Evolutionary conservation across 2,113 vertebrate species (phyloP).

Genomic region (Poecilia latipinna): DNA sequence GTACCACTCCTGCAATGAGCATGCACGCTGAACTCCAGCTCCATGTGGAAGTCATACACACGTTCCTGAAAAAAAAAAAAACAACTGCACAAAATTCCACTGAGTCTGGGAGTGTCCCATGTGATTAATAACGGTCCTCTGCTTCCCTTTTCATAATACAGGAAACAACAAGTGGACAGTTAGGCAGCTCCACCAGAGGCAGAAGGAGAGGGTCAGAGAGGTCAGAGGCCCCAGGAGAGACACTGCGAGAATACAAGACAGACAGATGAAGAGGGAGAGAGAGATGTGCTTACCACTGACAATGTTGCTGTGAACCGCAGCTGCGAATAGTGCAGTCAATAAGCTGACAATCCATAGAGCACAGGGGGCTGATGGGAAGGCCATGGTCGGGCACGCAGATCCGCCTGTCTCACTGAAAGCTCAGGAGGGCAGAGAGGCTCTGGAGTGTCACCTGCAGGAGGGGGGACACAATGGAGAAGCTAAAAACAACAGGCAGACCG

Average conservation of each 20-base stretch:
- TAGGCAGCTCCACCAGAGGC: slow-evolving; percentile 39
- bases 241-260: slow-evolving; percentile 3
- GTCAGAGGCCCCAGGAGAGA: slow-evolving; percentile 51
- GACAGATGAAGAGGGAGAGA: slow-evolving; percentile 24
- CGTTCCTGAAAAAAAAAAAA: slow-evolving; percentile 61
- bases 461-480: slow-evolving; percentile 48
- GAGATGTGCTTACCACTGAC: slow-evolving; percentile 69
- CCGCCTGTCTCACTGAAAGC: slow-evolving; percentile 66
- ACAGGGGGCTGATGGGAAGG: slow-evolving; percentile 72
- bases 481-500: slow-evolving; percentile 46
- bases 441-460: slow-evolving; percentile 64
- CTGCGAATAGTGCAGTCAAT: slow-evolving; percentile 70
- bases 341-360: slow-evolving; percentile 70
- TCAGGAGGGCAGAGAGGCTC: slow-evolving; percentile 66
- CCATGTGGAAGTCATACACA: slow-evolving; percentile 63
- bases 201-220: slow-evolving; percentile 43
- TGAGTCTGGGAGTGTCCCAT: slow-evolving; percentile 62
- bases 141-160: slow-evolving; percentile 68
- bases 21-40: background rate
- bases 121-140: slow-evolving; percentile 68
- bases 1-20: slow-evolving; percentile 9
- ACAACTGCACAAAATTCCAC: slow-evolving; percentile 65
- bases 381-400: slow-evolving; percentile 72
- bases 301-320: slow-evolving; percentile 72
- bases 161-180: slow-evolving; percentile 67